A percentile compares a stretch with the other conserved stretches of the same genome.
Conservation (phyloP, 2,797 vertebrate species). For the Clamator glandarius region DNA sequence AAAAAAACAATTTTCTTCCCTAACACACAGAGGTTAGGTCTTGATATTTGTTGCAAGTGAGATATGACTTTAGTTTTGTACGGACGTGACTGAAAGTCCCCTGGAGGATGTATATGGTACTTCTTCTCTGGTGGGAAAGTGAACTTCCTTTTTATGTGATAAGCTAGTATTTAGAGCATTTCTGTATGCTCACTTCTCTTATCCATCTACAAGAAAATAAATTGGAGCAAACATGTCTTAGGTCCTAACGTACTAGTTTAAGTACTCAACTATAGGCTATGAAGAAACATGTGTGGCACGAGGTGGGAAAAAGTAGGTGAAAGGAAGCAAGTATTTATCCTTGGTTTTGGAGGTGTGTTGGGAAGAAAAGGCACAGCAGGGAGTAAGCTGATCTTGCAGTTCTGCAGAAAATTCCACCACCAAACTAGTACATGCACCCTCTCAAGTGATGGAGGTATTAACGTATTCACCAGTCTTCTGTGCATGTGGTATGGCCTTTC, state of each 20-base stretch:
- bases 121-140: not conserved
- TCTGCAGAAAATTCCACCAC: not conserved
- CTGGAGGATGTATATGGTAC: not conserved
- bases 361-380: not conserved
- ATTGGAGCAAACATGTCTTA: not conserved
- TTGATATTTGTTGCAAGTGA: not conserved
- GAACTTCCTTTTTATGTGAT: not conserved
- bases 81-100: not conserved
- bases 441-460: not conserved
- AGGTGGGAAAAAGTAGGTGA: not conserved
- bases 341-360: not conserved
- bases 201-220: not conserved
- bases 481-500: too few species aligned
- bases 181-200: not conserved
- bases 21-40: rapidly evolving
- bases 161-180: not conserved
- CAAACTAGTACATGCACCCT: not conserved
- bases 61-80: not conserved
- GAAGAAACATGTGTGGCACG: not conserved
- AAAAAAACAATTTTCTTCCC: not conserved
- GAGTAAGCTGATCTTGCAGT: not conserved
- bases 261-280: not conserved
- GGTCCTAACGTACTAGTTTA: too few species aligned
- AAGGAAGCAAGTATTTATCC: not conserved
- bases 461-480: not conserved